Percentiles rank a stretch among this genome's conserved stretches.
These are phyloP conservation scores for Oncorhynchus masou DNA, from an alignment of 2,113 vertebrate genomes.

Conservation along the genomic window DNA sequence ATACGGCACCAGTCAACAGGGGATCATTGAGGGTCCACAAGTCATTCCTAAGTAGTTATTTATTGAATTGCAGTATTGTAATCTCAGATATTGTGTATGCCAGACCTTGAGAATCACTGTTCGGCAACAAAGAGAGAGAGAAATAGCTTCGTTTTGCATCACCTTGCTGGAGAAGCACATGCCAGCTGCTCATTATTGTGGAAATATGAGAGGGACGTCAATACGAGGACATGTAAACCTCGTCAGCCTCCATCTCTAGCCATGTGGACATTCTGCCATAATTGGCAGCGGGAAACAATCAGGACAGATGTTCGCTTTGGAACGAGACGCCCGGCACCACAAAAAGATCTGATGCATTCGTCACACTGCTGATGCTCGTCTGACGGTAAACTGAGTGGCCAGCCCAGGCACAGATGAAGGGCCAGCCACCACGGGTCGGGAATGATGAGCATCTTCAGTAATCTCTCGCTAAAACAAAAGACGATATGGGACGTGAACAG, in stretches of 20 bases:
- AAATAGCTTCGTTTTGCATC: constrained; percentile 4
- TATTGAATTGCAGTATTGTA: too few species aligned
- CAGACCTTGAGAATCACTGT: neutral
- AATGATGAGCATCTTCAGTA: constrained; percentile 38
- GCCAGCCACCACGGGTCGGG: constrained; percentile 18
- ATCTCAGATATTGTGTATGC: neutral
- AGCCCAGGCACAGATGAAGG: constrained; percentile 7
- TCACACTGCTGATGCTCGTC: constrained; percentile 3
- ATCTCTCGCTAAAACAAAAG: constrained; percentile 29
- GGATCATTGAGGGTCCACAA: neutral
- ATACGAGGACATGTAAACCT: constrained; percentile 3
- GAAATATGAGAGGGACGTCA: constrained; percentile 28
- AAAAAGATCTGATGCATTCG: constrained; percentile 22
- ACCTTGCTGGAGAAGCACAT: constrained; percentile 2
- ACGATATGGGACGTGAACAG: constrained; percentile 25
- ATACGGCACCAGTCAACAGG: neutral
- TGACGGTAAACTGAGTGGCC: constrained; percentile 25
- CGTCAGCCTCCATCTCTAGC: constrained; percentile 1
- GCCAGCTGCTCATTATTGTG: constrained; percentile 30
- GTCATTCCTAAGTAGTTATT: neutral
- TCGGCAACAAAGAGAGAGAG: neutral
- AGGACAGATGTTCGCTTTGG: constrained; percentile 53
- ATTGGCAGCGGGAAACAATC: constrained; percentile 15
- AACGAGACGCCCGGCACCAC: constrained; percentile 16
- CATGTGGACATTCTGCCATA: constrained; percentile 7